Evolutionary conservation across 1,140 invertebrate genomes (phyloP).

Genomic region (Mylabris phalerata): DNA sequence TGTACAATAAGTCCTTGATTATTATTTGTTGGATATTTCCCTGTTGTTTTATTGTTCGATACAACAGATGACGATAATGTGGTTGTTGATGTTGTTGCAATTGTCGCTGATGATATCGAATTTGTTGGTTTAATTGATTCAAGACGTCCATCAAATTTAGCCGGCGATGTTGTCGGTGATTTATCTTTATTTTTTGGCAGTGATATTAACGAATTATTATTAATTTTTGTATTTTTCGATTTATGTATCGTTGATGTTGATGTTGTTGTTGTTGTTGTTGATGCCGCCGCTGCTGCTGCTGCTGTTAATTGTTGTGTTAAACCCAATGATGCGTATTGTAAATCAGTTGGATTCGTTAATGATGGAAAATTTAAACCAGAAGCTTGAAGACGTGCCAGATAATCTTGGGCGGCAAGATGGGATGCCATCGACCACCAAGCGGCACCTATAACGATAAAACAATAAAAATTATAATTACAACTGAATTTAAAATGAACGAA

Average conservation of each 20-base stretch:
- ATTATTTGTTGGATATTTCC: slow-evolving; percentile 27
- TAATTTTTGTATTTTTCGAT: slow-evolving; percentile 30
- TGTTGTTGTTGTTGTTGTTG: slow-evolving; percentile 29
- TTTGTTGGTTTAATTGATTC: too few relatives aligned
- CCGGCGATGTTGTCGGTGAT: background rate
- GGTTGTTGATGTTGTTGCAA: background rate
- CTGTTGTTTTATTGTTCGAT: slow-evolving; percentile 2
- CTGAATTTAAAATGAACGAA: background rate
- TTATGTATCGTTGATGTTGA: slow-evolving; percentile 33
- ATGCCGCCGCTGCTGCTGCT: slow-evolving; percentile 32
- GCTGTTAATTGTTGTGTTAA: slow-evolving; percentile 30
- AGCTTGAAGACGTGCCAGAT: slow-evolving; percentile 70
- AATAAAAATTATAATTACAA: background rate
- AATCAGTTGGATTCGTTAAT: slow-evolving; percentile 39
- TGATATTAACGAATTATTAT: slow-evolving; percentile 14
- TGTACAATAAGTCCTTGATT: slow-evolving; percentile 32
- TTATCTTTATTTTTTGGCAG: slow-evolving; percentile 30
- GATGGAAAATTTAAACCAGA: slow-evolving; percentile 60
- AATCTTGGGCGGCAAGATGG: slow-evolving; percentile 77
- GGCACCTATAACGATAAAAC: slow-evolving; percentile 50
- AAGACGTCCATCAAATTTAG: too few relatives aligned
- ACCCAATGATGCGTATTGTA: slow-evolving; percentile 48
- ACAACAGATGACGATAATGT: background rate
- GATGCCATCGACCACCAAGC: slow-evolving; percentile 86
- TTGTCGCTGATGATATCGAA: slow-evolving; percentile 6